These are phyloP conservation scores for Chloroclystis v-ata DNA, from an alignment of 2,888 invertebrate species.

Conservation along the genomic window DNA sequence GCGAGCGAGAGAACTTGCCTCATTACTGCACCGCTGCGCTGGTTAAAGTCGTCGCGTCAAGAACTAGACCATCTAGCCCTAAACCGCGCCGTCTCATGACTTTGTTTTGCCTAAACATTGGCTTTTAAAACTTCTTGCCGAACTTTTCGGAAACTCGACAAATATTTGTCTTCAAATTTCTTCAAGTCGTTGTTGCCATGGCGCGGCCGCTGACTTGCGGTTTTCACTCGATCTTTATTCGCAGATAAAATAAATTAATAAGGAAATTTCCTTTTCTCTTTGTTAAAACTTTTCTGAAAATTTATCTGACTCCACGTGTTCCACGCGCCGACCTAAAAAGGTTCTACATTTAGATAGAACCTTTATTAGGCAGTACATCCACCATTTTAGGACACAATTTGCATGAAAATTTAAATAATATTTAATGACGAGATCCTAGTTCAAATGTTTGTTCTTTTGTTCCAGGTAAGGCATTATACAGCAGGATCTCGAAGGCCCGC, in stretches of 20 bases:
- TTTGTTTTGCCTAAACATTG: neutral
- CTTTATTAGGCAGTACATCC: too few relatives aligned
- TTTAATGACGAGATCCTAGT: too few relatives aligned
- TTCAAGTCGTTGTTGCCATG: neutral
- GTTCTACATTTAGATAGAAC: too few relatives aligned
- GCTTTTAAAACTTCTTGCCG: neutral
- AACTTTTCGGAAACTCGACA: neutral
- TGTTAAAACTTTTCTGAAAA: too few relatives aligned
- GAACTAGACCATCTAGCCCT: neutral
- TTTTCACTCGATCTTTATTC: neutral
- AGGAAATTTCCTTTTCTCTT: neutral
- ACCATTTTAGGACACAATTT: too few relatives aligned
- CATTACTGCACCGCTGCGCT: too few relatives aligned
- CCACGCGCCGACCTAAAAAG: too few relatives aligned
- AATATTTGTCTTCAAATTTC: neutral
- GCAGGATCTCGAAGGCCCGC: neutral
- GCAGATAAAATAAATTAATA: neutral
- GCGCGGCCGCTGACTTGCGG: neutral
- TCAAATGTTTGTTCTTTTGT: neutral
- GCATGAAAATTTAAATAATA: too few relatives aligned
- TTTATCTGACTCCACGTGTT: too few relatives aligned
- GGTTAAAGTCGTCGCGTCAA: too few relatives aligned
- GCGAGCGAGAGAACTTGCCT: too few relatives aligned
- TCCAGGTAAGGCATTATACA: conserved; percentile 8
- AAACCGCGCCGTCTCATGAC: neutral